A percentile compares a stretch with the other conserved stretches of the same genome.
These are phyloP conservation scores for Formica selysi DNA, from an alignment of 1,140 invertebrate genomes.

Conservation along the genomic window DNA sequence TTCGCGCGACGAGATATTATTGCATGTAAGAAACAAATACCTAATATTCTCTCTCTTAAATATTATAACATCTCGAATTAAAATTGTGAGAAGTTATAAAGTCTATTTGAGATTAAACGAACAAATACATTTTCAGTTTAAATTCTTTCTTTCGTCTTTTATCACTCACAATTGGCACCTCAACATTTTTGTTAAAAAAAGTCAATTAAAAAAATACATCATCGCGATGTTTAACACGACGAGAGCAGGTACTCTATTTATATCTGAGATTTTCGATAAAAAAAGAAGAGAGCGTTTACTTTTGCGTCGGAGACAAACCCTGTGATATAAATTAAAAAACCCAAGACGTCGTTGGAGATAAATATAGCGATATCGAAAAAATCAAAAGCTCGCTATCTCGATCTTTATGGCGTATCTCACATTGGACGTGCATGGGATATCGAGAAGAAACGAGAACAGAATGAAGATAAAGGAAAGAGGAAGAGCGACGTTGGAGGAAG, in stretches of 20 bases:
- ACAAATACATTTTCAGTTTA: background rate
- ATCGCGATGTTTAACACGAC: conserved; percentile 19
- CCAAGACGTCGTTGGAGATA: conserved; percentile 30
- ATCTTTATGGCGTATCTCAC: conserved; percentile 38
- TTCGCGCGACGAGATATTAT: background rate
- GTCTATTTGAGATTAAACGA: conserved; percentile 9
- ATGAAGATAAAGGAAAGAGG: conserved; percentile 61
- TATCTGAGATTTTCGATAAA: background rate
- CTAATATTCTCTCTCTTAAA: background rate
- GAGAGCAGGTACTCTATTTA: conserved; percentile 13
- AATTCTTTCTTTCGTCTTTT: background rate
- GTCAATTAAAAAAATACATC: conserved; percentile 14
- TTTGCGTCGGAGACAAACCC: background rate
- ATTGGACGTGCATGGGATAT: conserved; percentile 55
- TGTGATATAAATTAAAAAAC: conserved; percentile 51
- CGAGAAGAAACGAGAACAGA: conserved; percentile 67
- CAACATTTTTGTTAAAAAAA: conserved; percentile 17
- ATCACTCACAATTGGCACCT: background rate
- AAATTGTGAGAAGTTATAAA: background rate
- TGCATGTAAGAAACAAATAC: background rate
- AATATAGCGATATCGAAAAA: conserved; percentile 42
- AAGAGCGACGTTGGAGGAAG: conserved; percentile 48
- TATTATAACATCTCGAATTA: background rate
- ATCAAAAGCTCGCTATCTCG: conserved; percentile 45
- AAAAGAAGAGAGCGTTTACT: background rate